phyloP scores from a whole-genome alignment of 2,113 vertebrate genomes.

The Pogona vitticeps region DNA sequence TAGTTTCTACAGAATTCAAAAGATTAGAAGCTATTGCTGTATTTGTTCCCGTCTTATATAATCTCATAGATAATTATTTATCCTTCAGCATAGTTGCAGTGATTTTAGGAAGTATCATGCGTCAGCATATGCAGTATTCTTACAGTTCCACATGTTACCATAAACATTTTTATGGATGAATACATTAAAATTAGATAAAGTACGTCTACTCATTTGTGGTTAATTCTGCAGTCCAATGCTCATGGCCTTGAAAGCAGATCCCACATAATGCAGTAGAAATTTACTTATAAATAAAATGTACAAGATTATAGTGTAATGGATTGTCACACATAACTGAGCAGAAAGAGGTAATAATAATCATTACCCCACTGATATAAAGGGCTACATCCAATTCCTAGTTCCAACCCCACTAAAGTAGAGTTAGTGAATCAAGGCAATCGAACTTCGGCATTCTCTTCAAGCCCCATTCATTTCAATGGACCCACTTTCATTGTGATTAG shows the following conservation, averaged over 20 bases:
- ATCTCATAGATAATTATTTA: slow-evolving; percentile 16
- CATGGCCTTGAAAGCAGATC: not conserved
- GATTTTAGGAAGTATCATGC: not conserved
- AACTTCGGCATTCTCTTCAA: no score
- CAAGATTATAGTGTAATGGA: not conserved
- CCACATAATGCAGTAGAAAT: not conserved
- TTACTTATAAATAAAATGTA: not conserved
- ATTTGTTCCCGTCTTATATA: slow-evolving; percentile 29
- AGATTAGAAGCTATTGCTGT: slow-evolving; percentile 13
- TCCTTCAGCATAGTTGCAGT: slow-evolving; percentile 36
- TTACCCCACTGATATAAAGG: no score
- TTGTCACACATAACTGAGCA: not conserved
- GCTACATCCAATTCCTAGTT: no score
- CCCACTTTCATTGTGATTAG: no score
- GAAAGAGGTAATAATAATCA: not conserved
- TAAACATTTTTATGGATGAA: slow-evolving; percentile 24
- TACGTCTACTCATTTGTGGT: slow-evolving; percentile 18
- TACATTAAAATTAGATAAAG: not conserved
- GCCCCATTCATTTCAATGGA: no score
- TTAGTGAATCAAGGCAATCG: no score
- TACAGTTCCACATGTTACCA: not conserved
- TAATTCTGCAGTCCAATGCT: not conserved
- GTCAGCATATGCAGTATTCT: slow-evolving; percentile 6
- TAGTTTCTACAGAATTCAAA: slow-evolving; percentile 27
- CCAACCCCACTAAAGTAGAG: no score